These are phyloP conservation scores for Drosophila flavopinicola DNA, from an alignment of 2,888 invertebrate species.

Conservation along the genomic window DNA sequence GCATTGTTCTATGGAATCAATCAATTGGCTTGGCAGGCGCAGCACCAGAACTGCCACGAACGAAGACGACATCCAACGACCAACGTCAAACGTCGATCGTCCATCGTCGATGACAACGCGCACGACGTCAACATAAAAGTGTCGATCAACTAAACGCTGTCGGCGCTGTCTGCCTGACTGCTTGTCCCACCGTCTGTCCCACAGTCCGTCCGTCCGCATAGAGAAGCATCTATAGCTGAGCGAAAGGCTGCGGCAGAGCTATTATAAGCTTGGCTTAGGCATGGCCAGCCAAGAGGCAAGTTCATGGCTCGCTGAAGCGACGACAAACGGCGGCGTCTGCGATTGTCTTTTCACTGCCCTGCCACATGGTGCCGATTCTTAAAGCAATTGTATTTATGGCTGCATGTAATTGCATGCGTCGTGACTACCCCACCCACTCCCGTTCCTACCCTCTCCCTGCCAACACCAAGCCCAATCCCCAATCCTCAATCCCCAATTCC, in stretches of 20 bases:
- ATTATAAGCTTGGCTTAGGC: constrained; percentile 40
- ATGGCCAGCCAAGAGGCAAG: constrained; percentile 72
- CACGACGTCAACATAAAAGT: constrained; percentile 80
- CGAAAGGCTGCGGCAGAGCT: constrained; percentile 19
- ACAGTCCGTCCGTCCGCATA: background rate
- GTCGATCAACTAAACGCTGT: constrained; percentile 80
- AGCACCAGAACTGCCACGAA: constrained; percentile 76
- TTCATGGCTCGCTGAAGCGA: constrained; percentile 73
- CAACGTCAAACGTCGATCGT: constrained; percentile 33
- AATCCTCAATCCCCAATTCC: constrained; percentile 8
- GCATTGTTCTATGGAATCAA: constrained; percentile 80
- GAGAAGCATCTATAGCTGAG: background rate
- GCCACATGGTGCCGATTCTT: constrained; percentile 61
- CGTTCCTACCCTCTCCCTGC: background rate
- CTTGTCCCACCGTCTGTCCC: background rate
- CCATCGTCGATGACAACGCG: constrained; percentile 71
- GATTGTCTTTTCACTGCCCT: constrained; percentile 48
- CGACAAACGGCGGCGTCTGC: constrained; percentile 27
- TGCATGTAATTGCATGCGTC: constrained; percentile 76
- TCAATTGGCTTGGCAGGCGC: constrained; percentile 69
- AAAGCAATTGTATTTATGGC: constrained; percentile 73
- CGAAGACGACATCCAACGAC: constrained; percentile 27
- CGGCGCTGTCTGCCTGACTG: constrained; percentile 41
- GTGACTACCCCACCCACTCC: constrained; percentile 50
- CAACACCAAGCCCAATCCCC: background rate